Evolutionary conservation across 92 coral and sea anemone genomes (phyloP), one percentile per base, ranked within the genome.

Genomic region (Zoanthus gigantus): DNA sequence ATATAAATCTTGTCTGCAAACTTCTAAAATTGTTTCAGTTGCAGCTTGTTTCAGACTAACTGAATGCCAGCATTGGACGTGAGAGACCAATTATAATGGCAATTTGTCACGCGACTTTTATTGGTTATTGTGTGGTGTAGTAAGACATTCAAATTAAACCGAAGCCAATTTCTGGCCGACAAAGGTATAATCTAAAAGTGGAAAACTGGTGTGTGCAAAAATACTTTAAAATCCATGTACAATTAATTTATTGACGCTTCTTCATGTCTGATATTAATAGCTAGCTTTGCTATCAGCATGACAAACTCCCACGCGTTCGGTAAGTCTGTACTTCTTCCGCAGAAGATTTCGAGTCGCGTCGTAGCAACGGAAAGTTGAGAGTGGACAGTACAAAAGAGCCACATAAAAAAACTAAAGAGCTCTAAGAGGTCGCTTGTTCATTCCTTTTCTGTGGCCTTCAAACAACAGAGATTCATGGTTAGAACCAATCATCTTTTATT

Each of bases 41-140:
- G 7, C 75, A 81, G 75, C 75, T 44, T 65, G 75, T 14, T 0
- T 45, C 76, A 81, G 74, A 16, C 42, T 79, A 48, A 75, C n/a
- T 9, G 13, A 77, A 57, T 28, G 31, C 17, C 47, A 54, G 67
- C 47, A 2, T 17, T 30, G 74, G 66, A 2, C 30, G 5, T 34
- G n/a, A 11, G 16, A 2, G 13, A 13, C 44, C 17, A 65, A 31
- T 32, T 72, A 79, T 44, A 45, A 34, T 17, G 68, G 34, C 16
- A 7, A 28, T 31, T 7, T 52, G 82, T 31, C 74, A 81, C 28
- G 30, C 44, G 45, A 9, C 10, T 15, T 6, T 77, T 77, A 52
- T 77, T 29, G 48, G 82, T 53, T 77, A 14, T 31, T 10, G 4
- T 56, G 82, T 11, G 82, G 82, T 77, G 53, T 54, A 5, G 48